Evolutionary conservation across 2,113 vertebrate species (phyloP).

Genomic region (Caracal caracal): DNA sequence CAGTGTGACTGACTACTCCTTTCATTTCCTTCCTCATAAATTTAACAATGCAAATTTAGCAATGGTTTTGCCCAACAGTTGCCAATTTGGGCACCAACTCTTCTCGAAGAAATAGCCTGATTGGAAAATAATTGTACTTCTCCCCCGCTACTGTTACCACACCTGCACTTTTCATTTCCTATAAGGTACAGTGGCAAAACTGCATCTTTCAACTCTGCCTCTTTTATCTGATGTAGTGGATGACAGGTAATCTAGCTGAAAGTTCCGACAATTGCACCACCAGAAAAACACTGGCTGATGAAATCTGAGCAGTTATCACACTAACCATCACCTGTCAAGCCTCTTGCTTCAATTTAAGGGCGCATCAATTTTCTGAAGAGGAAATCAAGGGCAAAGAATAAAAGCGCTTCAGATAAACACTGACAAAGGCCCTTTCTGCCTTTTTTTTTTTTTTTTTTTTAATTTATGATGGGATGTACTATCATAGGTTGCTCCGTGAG

Average conservation of each 20-base stretch:
- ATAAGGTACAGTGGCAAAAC: slow-evolving; percentile 89
- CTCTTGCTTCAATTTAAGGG: slow-evolving; percentile 99
- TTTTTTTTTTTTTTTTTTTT: slow-evolving; percentile 87
- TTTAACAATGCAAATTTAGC: slow-evolving; percentile 85
- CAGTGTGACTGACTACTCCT: slow-evolving; percentile 58
- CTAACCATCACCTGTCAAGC: slow-evolving; percentile 99
- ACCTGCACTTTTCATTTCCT: slow-evolving; percentile 91
- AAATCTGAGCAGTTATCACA: slow-evolving; percentile 99
- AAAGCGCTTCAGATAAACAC: slow-evolving; percentile 99
- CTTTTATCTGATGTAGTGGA: slow-evolving; percentile 98
- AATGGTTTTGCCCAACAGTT: slow-evolving; percentile 78
- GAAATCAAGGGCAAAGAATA: slow-evolving; percentile 99
- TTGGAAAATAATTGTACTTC: slow-evolving; percentile 88
- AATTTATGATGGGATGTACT: slow-evolving; percentile 99
- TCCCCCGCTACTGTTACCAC: slow-evolving; percentile 82
- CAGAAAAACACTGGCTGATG: slow-evolving; percentile 95
- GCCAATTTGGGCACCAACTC: slow-evolving; percentile 80
- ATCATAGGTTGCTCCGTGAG: slow-evolving; percentile 92
- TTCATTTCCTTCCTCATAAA: slow-evolving; percentile 67
- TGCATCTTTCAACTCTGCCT: slow-evolving; percentile 93
- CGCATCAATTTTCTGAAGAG: slow-evolving; percentile 99
- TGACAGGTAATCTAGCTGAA: slow-evolving; percentile 99
- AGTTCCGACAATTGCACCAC: slow-evolving; percentile 98
- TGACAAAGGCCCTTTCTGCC: slow-evolving; percentile 98
- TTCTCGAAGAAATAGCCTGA: slow-evolving; percentile 83